Conservation (phyloP, 2,797 vertebrate species). For the Argentina silus region DNA sequence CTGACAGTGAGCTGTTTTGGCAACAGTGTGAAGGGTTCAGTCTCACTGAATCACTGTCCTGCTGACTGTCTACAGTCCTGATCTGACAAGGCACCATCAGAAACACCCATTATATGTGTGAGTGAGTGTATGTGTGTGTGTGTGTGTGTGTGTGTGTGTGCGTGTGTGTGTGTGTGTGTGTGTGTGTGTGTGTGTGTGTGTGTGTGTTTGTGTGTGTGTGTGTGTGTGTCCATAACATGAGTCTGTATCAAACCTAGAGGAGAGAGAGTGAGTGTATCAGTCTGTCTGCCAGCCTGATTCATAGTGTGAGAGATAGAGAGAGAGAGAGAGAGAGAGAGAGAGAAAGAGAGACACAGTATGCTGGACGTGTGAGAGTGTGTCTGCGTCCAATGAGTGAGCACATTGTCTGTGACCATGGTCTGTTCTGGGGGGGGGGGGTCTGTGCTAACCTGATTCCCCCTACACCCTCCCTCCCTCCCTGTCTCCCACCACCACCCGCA, state of each 20-base stretch:
- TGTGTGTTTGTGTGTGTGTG: too few relatives aligned
- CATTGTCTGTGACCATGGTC: neutral
- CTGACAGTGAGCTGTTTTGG: slow-evolving; percentile 65
- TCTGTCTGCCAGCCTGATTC: neutral
- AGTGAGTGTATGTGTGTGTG: too few relatives aligned
- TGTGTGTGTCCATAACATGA: slow-evolving; percentile 17
- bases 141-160: slow-evolving; percentile 44
- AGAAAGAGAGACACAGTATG: too few relatives aligned
- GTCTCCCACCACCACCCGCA: neutral
- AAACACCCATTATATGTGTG: slow-evolving; percentile 54
- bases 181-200: slow-evolving; percentile 27
- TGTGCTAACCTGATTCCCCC: neutral
- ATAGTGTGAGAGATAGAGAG: neutral
- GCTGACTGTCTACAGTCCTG: slow-evolving; percentile 58
- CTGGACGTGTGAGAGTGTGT: too few relatives aligned
- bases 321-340: too few relatives aligned
- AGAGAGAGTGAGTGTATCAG: neutral
- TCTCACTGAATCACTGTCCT: slow-evolving; percentile 67
- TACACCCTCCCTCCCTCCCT: neutral
- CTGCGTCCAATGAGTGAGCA: too few relatives aligned
- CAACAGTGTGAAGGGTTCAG: slow-evolving; percentile 70
- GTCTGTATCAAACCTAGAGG: neutral
- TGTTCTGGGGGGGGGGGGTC: neutral
- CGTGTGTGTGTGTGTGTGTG: slow-evolving; percentile 22
- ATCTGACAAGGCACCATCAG: slow-evolving; percentile 60